Percentiles rank a stretch among this genome's conserved stretches.
Conservation (phyloP, 2,113 vertebrate genomes). For the Poeciliopsis retropinna region DNA sequence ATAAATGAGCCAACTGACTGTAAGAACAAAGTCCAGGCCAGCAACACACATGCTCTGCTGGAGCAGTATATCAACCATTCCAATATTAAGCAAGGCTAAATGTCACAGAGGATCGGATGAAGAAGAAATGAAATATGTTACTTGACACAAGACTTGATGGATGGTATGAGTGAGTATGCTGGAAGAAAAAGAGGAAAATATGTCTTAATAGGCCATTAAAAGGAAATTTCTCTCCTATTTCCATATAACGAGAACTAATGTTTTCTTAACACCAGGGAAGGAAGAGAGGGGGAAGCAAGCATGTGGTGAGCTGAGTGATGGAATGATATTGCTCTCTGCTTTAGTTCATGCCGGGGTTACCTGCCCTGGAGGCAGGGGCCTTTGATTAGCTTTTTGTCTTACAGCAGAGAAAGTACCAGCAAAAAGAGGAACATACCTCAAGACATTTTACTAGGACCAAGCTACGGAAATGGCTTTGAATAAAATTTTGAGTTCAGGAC, state of each 20-base stretch:
- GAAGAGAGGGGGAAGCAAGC: constrained; percentile 58
- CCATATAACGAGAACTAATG: constrained; percentile 73
- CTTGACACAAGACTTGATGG: constrained; percentile 20
- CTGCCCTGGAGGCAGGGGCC: constrained; percentile 81
- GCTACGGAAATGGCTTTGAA: constrained; percentile 69
- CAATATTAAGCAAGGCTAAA: constrained; percentile 9
- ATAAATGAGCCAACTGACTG: too few species aligned
- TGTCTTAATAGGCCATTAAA: constrained; percentile 76
- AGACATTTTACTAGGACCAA: constrained; percentile 64
- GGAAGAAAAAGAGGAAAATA: constrained; percentile 32
- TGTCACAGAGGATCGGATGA: constrained; percentile 18
- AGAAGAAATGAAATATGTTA: constrained; percentile 31
- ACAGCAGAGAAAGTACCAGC: constrained; percentile 81
- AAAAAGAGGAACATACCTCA: constrained; percentile 70
- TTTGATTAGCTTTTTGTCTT: constrained; percentile 87
- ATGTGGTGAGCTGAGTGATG: constrained; percentile 80
- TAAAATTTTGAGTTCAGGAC: constrained; percentile 52
- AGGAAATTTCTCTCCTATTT: constrained; percentile 76
- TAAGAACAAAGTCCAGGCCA: too few species aligned
- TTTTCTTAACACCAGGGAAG: constrained; percentile 59
- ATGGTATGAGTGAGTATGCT: constrained; percentile 23
- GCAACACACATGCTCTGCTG: too few species aligned
- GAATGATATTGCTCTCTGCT: constrained; percentile 85
- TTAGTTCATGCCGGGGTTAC: constrained; percentile 87
- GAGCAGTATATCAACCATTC: too few species aligned